Base-by-base conservation (phyloP, 2,113 vertebrate species). In the Isurus oxyrinchus region DNA sequence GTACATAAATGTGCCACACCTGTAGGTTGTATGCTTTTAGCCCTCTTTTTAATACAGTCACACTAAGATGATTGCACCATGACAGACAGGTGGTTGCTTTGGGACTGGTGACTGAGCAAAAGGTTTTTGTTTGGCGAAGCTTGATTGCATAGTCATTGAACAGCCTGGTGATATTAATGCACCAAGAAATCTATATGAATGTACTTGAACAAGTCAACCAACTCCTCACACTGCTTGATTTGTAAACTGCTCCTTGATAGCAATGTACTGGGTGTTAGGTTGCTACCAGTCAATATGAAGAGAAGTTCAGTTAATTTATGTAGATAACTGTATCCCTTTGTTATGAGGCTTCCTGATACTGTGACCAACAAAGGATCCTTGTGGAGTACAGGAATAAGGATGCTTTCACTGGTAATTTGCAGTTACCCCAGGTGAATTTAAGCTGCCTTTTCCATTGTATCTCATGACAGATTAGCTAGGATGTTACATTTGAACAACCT, bases 401-500 rank as follows among this genome's bases (percentile, higher is more conserved):
- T 97, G 96, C 97, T 98, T 97, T 98, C 97, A 97, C 96, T 97
- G 96, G 97, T 97, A n/a, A 97, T 96, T 97, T 97, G 97, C 97
- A 96, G 96, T 97, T 97, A 97, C 97, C 98, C 97, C 97, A 35
- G 25, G 97, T 97, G 98, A 97, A 96, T 96, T 88, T 63, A 96
- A 97, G 97, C 98, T 98, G 97, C 98, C 97, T 97, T 97, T 98
- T 98, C 97, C 97, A 97, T 95, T 96, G 97, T 98, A 97, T 97
- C 97, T 98, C 96, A 95, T 76, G 97, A 97, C 98, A 97, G 97
- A 97, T 97, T 97, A 98, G 98, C 97, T 97, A 97, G 97, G 98
- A 98, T 98, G 98, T 98, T 98, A 98, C 98, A 98, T 98, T 97
- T 98, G 98, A 98, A 97, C 97, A 98, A 98, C 97, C 97, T 98